Conservation (phyloP, 2,888 invertebrate species). For the Lepidonotus clava region DNA sequence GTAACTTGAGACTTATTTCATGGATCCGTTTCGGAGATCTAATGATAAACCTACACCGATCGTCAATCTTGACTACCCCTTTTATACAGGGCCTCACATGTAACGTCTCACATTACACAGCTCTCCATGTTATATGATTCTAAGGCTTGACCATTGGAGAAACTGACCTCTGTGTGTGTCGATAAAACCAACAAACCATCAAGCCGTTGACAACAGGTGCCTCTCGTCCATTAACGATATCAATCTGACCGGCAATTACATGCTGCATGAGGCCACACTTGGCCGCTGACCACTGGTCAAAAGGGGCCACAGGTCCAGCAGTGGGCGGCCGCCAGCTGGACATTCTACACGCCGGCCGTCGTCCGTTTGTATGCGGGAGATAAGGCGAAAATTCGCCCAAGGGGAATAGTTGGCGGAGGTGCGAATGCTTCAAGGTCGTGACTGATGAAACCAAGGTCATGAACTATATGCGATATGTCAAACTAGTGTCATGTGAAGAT, state of each 20-base stretch:
- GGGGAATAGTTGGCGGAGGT: neutral
- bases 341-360: neutral
- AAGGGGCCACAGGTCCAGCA: constrained; percentile 14
- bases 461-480: too few relatives aligned
- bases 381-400: constrained; percentile 11
- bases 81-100: too few relatives aligned
- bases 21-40: too few relatives aligned
- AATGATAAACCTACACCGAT: too few relatives aligned
- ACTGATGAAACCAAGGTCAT: constrained; percentile 40
- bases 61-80: too few relatives aligned
- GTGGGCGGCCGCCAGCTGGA: constrained; percentile 9
- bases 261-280: constrained; percentile 7
- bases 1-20: too few relatives aligned
- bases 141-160: neutral
- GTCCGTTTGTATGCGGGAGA: constrained; percentile 22
- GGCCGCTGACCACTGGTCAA: constrained; percentile 42
- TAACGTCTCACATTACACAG: too few relatives aligned
- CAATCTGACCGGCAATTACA: constrained; percentile 47
- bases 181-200: neutral
- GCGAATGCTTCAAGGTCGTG: neutral
- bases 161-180: constrained; percentile 2
- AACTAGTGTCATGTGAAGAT: too few relatives aligned
- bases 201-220: constrained; percentile 24
- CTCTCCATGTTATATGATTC: too few relatives aligned
- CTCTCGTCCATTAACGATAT: constrained; percentile 39